Evolutionary conservation across 2,113 vertebrate species (phyloP), one percentile per base, ranked within the genome.

Genomic region (Apeltes quadracus): DNA sequence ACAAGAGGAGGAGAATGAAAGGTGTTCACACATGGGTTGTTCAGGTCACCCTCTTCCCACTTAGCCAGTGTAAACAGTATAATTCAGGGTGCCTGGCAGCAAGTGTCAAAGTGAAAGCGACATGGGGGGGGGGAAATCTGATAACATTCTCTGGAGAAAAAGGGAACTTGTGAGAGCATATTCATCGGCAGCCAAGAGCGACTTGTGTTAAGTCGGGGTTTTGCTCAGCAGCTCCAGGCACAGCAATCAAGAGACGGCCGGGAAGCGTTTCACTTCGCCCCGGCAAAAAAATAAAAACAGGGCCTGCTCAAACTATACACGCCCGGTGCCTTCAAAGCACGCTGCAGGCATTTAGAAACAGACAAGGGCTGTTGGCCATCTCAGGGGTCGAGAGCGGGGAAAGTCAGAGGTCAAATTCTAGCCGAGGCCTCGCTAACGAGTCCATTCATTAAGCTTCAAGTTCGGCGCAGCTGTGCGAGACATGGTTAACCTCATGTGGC

Each of bases 81-180:
- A 58, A 76, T 65, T 83, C 68, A 75, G 29, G 61, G 65, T 82
- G 77, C 72, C 70, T 85, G 75, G 82, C 76, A 80, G 88, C 77
- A 63, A 77, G 73, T 87, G 82, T 83, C 75, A 83, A 75, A 79
- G 57, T 79, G 75, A 83, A 84, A 51, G 59, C 63, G 76, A 79
- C 68, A 59, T 75, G 55, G 69, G 38, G 66, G 63, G 70, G 72
- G 75, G 79, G 77, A 72, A 84, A 88, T 88, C 87, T 76, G 85
- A 92, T 90, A 87, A 87, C 84, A 87, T 89, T 90, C 82, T 89
- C 83, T 48, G 32, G 39, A 34, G 59, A 5, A 67, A 87, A 69
- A 34, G 61, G 70, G 55, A 84, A 75, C 66, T 84, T 9, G 9
- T 74, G 72, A 57, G 61, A 44, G 76, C 76, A 76, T 82, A 85